phyloP scores from a whole-genome alignment of 2,888 invertebrate species.

The Antitype chi region DNA sequence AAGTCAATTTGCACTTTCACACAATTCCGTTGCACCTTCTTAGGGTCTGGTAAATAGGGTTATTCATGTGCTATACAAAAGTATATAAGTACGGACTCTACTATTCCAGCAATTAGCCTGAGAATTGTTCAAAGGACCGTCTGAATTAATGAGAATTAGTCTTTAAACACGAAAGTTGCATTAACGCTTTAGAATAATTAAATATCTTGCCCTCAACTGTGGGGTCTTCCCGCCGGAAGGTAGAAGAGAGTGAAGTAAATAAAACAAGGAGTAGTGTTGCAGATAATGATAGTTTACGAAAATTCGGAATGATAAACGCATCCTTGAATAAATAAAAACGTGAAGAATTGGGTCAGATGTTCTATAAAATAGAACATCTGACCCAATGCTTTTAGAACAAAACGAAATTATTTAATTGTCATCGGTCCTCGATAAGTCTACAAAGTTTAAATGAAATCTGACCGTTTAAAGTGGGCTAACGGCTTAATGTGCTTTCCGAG shows the following conservation, averaged over 20 bases:
- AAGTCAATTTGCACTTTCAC: neutral
- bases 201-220: constrained; percentile 18
- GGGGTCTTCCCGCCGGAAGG: neutral
- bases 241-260: constrained; percentile 8
- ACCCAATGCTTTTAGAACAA: too few species aligned
- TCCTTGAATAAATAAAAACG: neutral
- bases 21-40: neutral
- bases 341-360: neutral
- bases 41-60: neutral
- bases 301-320: neutral
- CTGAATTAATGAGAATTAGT: constrained; percentile 37
- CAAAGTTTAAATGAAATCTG: too few species aligned
- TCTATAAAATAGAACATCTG: too few species aligned
- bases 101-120: constrained; percentile 10
- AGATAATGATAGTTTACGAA: neutral
- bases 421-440: too few species aligned
- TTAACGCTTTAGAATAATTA: constrained; percentile 58
- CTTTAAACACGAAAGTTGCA: constrained; percentile 55
- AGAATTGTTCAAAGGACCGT: constrained; percentile 24
- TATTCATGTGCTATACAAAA: too few species aligned
- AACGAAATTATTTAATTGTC: too few species aligned
- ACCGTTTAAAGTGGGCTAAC: too few species aligned
- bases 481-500: neutral
- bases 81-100: neutral
- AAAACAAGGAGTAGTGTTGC: neutral